Conservation (phyloP, 2,888 invertebrate genomes). For the Liopterus haemorrhoidalis region DNA sequence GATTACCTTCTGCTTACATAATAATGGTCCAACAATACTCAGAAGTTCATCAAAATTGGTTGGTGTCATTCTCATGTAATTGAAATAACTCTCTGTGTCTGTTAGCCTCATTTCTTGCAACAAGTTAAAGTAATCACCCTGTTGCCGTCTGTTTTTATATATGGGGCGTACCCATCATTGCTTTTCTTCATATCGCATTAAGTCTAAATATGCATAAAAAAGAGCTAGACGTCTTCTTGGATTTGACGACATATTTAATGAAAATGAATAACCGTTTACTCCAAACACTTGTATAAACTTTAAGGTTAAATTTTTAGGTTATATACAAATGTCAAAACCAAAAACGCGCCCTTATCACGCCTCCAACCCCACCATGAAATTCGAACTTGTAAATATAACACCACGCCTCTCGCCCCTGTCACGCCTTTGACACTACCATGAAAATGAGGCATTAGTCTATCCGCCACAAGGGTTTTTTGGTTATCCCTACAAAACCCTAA, state of each 20-base stretch:
- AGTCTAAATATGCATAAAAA: constrained; percentile 4
- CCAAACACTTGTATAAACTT: too few species aligned
- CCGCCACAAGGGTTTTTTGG: too few species aligned
- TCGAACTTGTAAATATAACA: too few species aligned
- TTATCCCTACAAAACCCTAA: too few species aligned
- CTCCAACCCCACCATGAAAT: too few species aligned
- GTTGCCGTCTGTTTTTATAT: constrained; percentile 23
- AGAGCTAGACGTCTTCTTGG: constrained; percentile 2
- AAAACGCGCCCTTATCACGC: too few species aligned
- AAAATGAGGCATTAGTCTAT: too few species aligned
- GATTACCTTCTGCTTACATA: constrained; percentile 22
- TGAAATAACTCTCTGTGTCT: constrained; percentile 29
- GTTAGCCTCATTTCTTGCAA: constrained; percentile 30
- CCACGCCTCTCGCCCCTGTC: too few species aligned
- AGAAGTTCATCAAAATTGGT: constrained; percentile 26
- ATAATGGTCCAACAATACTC: constrained; percentile 23
- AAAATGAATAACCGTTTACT: too few species aligned
- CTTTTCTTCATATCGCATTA: constrained; percentile 7
- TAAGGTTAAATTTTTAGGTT: too few species aligned
- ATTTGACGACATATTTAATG: neutral
- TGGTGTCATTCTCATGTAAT: constrained; percentile 28
- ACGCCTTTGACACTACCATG: too few species aligned
- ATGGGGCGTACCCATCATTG: constrained; percentile 30
- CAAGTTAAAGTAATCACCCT: constrained; percentile 30
- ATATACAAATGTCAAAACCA: too few species aligned